Base-by-base conservation (phyloP, 2,113 vertebrate species). In the Apus apus region DNA sequence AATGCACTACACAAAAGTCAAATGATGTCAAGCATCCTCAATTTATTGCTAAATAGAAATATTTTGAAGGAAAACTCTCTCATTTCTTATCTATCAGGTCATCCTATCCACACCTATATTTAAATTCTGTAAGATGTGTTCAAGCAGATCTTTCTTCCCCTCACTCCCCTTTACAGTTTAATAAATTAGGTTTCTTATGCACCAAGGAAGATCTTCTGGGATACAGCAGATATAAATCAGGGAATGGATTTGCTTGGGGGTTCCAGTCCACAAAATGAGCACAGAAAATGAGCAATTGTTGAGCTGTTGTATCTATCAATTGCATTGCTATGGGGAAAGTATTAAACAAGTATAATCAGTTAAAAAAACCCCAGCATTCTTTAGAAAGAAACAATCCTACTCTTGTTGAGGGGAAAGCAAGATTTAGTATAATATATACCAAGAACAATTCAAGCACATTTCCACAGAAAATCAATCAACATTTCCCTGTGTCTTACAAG, bases 191-290 rank as follows among this genome's bases (percentile, higher is more conserved):
- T 71, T 84, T 84, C 78, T 94, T 74, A 90, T 77, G 43, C 65
- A 57, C 34, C 36, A 56, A 27, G 46, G 46, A 48, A n/a, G 92
- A 82, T 78, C 48, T 76, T 72, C 77, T 2, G 4, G 77, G 82
- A 90, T 85, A 93, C n/a, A 90, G 72, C 26, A 74, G 73, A 78
- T 58, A 87, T 43, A 94, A 93, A 96, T 66, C 70, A 97, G 79
- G 78, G 34, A 79, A 76, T 29, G 38, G 66, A 79, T 95, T 91
- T 16, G 51, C 83, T 72, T 85, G 77, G 77, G 74, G 79, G 34
- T 76, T 88, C 57, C 58, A 79, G 38, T 53, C 43, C 88, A 75
- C 38, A 71, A 75, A 27, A 89, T 60, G 67, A 95, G 38, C 67
- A 91, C 45, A 93, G 71, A 91, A 94, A 95, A 96, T 40, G 56